Evolutionary conservation across 2,888 invertebrate species (phyloP).

Genomic region (Autographa gamma): DNA sequence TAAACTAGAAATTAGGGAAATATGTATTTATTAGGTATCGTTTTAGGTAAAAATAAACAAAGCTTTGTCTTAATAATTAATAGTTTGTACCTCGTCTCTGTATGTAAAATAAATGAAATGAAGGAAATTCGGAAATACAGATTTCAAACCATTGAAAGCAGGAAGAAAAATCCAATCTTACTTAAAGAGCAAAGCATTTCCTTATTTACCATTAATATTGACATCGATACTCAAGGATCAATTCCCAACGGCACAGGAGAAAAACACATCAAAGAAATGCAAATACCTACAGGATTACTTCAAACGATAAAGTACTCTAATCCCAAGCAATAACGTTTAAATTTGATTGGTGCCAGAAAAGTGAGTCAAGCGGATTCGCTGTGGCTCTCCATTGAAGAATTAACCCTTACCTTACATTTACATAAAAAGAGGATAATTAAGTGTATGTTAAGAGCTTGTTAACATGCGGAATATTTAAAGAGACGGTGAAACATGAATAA

Average conservation of each 20-base stretch:
- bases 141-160: too few species aligned
- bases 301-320: neutral
- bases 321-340: neutral
- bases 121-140: too few species aligned
- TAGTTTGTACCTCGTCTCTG: too few species aligned
- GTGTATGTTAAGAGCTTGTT: slow-evolving; percentile 1
- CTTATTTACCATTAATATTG: neutral
- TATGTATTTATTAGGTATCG: too few species aligned
- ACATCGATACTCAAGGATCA: neutral
- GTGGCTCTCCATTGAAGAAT: slow-evolving; percentile 2
- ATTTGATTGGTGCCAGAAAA: neutral
- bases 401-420: slow-evolving; percentile 1
- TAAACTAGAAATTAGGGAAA: too few species aligned
- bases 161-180: too few species aligned
- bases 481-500: neutral
- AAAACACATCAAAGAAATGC: neutral
- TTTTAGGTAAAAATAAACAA: too few species aligned
- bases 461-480: neutral
- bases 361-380: neutral
- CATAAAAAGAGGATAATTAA: neutral
- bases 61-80: too few species aligned
- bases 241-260: neutral
- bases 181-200: neutral
- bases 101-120: too few species aligned
- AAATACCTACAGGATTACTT: neutral